These are phyloP conservation scores for Amphiprion ocellaris DNA, from an alignment of 2,113 vertebrate genomes.

Conservation along the genomic window DNA sequence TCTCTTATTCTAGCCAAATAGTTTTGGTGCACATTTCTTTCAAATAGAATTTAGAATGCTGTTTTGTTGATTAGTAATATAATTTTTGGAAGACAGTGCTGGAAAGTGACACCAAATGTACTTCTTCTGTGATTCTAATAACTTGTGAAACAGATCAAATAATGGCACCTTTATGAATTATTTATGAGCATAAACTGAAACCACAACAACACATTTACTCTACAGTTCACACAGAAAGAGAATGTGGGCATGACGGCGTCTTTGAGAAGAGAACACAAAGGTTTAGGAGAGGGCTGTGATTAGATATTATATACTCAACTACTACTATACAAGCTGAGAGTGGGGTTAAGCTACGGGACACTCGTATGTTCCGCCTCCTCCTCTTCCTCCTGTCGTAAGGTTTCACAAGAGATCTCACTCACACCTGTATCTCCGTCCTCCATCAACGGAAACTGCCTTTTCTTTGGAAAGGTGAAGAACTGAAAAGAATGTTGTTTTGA, in stretches of 20 bases:
- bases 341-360: background rate
- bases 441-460: constrained; percentile 28
- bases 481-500: constrained; percentile 66
- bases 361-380: background rate
- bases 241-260: background rate
- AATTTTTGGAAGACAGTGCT: too few species aligned
- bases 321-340: background rate
- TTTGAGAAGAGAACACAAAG: background rate
- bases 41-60: too few species aligned
- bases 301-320: background rate
- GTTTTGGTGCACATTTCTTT: too few species aligned
- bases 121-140: too few species aligned
- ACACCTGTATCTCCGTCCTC: constrained; percentile 40
- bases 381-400: background rate
- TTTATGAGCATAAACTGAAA: background rate
- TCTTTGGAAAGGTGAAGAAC: constrained; percentile 16
- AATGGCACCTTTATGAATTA: background rate
- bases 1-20: too few species aligned
- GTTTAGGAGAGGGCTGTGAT: too few species aligned
- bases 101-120: too few species aligned
- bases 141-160: too few species aligned
- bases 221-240: background rate
- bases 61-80: too few species aligned
- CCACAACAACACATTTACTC: background rate
- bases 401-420: constrained; percentile 40